These are phyloP conservation scores for Thereva nobilitata DNA, from an alignment of 2,888 invertebrate species.

Conservation along the genomic window DNA sequence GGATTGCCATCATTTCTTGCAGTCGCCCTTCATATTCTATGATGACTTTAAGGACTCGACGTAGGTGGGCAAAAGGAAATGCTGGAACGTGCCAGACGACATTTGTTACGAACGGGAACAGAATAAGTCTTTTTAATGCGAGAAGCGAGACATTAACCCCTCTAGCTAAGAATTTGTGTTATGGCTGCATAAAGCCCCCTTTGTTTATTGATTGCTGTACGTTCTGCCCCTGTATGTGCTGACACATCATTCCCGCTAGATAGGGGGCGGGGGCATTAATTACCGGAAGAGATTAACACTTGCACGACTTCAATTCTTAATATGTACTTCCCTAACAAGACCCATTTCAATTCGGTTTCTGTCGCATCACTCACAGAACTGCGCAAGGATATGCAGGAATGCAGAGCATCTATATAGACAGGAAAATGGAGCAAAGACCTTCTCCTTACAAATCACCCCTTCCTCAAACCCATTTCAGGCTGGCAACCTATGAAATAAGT, in stretches of 20 bases:
- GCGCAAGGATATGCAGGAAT: too few species aligned
- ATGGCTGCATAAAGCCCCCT: constrained; percentile 15
- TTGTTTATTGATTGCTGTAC: constrained; percentile 12
- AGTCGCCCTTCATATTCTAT: neutral
- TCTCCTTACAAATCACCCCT: too few species aligned
- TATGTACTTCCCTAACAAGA: constrained; percentile 1
- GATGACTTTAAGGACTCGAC: constrained; percentile 19
- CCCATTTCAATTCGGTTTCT: neutral
- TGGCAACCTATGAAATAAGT: constrained; percentile 24
- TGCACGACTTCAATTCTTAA: constrained; percentile 40
- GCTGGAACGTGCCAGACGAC: constrained; percentile 17
- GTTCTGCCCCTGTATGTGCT: neutral
- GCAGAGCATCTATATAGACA: too few species aligned
- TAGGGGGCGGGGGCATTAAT: constrained; percentile 38
- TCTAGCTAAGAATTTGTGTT: too few species aligned
- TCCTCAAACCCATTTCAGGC: neutral
- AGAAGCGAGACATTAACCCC: too few species aligned
- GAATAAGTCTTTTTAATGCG: constrained; percentile 6
- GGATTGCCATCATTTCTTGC: constrained; percentile 17
- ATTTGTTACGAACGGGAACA: neutral
- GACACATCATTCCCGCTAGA: too few species aligned
- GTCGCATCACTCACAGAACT: too few species aligned
- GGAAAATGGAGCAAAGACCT: too few species aligned
- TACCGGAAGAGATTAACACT: constrained; percentile 54
- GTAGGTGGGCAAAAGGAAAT: constrained; percentile 5